These are phyloP conservation scores for Microcebus murinus DNA, from an alignment of 2,113 vertebrate species.

Conservation along the genomic window DNA sequence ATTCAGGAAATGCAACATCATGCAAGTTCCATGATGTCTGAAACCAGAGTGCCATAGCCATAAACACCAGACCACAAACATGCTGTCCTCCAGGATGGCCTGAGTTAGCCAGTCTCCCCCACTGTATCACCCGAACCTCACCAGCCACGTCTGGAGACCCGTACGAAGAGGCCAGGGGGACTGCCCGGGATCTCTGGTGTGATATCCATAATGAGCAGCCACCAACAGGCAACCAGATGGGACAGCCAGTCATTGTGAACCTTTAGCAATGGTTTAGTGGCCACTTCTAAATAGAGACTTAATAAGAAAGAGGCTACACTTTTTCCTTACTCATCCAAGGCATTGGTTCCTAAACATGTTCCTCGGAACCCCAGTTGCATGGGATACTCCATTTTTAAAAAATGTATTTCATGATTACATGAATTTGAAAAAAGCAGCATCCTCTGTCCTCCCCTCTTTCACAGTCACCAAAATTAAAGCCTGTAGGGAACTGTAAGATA, in stretches of 20 bases:
- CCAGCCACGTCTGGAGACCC: neutral
- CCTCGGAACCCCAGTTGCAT: neutral
- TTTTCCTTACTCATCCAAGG: neutral
- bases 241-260: neutral
- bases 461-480: neutral
- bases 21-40: neutral
- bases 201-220: neutral
- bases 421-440: neutral
- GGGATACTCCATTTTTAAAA: neutral
- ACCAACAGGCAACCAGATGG: neutral
- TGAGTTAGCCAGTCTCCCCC: neutral
- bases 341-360: neutral
- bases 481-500: neutral
- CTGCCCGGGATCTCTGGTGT: neutral
- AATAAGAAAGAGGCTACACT: neutral
- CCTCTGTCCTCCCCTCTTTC: neutral
- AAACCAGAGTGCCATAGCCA: neutral
- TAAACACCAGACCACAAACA: neutral
- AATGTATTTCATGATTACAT: neutral
- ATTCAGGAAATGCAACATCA: constrained; percentile 18
- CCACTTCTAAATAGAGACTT: neutral
- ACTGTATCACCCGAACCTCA: neutral
- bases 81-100: neutral
- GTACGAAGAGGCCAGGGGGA: neutral
- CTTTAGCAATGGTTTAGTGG: neutral